Evolutionary conservation across 2,888 invertebrate genomes (phyloP).

Genomic region (Drosophila acutilabella): DNA sequence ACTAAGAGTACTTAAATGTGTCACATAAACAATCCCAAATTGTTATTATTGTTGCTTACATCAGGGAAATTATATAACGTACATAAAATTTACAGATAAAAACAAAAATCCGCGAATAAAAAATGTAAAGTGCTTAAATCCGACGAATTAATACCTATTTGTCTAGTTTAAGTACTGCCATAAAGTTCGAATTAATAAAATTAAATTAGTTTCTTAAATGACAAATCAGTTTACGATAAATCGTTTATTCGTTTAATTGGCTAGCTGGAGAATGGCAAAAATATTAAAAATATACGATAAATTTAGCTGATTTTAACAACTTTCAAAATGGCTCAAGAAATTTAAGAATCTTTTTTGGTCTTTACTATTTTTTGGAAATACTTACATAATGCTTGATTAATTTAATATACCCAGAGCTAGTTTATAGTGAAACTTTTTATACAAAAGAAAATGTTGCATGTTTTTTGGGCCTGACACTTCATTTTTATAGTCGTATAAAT

Average conservation of each 20-base stretch:
- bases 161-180: too few relatives aligned
- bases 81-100: conserved; percentile 21
- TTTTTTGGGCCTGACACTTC: conserved; percentile 61
- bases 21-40: conserved; percentile 47
- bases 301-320: too few relatives aligned
- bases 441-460: conserved; percentile 34
- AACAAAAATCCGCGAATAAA: neutral
- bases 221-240: too few relatives aligned
- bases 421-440: neutral
- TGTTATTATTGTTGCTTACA: conserved; percentile 43
- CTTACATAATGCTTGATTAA: neutral
- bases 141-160: neutral
- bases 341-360: too few relatives aligned
- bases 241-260: too few relatives aligned
- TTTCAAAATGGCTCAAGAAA: too few relatives aligned
- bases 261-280: too few relatives aligned
- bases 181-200: too few relatives aligned
- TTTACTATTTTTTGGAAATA: neutral
- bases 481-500: conserved; percentile 70
- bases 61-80: conserved; percentile 39
- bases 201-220: too few relatives aligned
- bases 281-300: too few relatives aligned
- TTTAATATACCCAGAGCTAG: neutral
- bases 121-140: neutral
- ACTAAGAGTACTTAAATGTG: conserved; percentile 38